These are phyloP conservation scores for Eubasilissa regina DNA, from an alignment of 1,140 invertebrate genomes.

Conservation along the genomic window DNA sequence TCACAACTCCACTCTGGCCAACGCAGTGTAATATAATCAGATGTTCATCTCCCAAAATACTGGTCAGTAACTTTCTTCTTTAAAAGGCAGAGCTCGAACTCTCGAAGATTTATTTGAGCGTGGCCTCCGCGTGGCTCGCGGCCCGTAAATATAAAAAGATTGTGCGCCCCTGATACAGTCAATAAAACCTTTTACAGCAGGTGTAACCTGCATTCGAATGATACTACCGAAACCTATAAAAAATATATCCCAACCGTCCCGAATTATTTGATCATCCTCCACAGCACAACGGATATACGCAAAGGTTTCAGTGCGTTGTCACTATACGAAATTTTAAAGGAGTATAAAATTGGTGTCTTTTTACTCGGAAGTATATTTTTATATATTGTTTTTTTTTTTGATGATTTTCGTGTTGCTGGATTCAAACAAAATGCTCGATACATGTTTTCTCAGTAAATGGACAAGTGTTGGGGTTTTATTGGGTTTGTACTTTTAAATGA, in stretches of 20 bases:
- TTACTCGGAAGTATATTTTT: neutral
- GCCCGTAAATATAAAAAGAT: constrained; percentile 25
- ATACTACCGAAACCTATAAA: constrained; percentile 12
- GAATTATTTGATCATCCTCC: neutral
- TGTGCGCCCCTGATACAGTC: constrained; percentile 14
- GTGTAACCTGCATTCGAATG: constrained; percentile 28
- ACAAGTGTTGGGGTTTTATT: no score
- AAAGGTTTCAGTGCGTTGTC: neutral
- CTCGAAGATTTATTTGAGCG: neutral
- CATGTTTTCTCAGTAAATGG: no score
- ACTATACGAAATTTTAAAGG: no score
- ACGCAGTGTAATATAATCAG: no score
- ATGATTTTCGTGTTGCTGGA: no score
- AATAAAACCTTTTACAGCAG: constrained; percentile 37
- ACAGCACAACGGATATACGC: neutral
- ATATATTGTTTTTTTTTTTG: no score
- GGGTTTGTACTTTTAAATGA: no score
- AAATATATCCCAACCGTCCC: constrained; percentile 1
- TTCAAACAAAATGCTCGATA: no score
- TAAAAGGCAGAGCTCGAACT: no score
- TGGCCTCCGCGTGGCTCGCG: neutral
- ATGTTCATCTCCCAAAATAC: no score
- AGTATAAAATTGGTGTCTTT: neutral
- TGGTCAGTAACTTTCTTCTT: no score
- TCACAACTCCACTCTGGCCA: no score